A percentile compares a stretch with the other conserved stretches of the same genome.
These are phyloP conservation scores for Trichechus manatus DNA, from an alignment of 2,113 vertebrate species.

Conservation along the genomic window DNA sequence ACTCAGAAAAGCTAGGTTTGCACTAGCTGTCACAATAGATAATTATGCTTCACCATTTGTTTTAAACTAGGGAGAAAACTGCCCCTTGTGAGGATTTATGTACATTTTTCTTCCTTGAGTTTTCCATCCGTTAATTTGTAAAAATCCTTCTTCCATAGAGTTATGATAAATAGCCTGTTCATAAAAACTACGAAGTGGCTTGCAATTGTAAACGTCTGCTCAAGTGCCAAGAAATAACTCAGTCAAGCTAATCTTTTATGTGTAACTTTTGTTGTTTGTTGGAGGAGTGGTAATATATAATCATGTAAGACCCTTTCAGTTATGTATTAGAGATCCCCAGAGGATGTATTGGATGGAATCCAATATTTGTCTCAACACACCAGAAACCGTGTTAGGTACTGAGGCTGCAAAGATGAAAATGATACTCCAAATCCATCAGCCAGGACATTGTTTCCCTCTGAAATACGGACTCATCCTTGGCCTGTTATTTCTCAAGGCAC, in stretches of 20 bases:
- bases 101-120: background rate
- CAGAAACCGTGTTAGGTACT: background rate
- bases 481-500: constrained; percentile 25
- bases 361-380: constrained; percentile 17
- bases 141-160: background rate
- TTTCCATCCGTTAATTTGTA: constrained; percentile 27
- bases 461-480: background rate
- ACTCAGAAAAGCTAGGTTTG: background rate
- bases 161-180: constrained; percentile 16
- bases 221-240: constrained; percentile 67
- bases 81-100: background rate
- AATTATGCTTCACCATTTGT: background rate
- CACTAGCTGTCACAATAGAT: background rate
- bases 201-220: constrained; percentile 27
- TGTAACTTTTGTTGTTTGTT: constrained; percentile 58
- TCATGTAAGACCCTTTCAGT: constrained; percentile 7
- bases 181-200: constrained; percentile 57
- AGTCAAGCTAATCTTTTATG: constrained; percentile 16
- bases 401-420: constrained; percentile 12
- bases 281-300: constrained; percentile 30
- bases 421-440: background rate
- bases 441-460: background rate
- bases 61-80: background rate
- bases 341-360: constrained; percentile 31
- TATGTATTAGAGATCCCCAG: constrained; percentile 29